Conservation (phyloP, 1,140 invertebrate genomes). For the Lithobius niger region DNA sequence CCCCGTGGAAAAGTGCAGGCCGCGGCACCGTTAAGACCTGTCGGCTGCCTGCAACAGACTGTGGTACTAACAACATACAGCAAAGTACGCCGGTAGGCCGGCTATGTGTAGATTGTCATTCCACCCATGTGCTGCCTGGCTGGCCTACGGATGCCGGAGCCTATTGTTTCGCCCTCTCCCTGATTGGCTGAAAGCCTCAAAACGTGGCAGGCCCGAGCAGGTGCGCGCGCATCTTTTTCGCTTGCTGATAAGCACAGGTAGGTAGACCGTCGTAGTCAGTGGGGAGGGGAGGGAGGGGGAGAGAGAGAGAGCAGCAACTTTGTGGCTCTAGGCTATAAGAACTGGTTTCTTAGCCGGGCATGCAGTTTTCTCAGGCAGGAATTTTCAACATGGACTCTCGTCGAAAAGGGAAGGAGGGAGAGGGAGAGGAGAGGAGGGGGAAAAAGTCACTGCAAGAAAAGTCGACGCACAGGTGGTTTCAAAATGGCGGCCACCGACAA, state of each 20-base stretch:
- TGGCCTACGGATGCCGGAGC: neutral
- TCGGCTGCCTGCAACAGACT: too few species aligned
- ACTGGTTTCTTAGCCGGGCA: neutral
- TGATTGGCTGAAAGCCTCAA: constrained; percentile 3
- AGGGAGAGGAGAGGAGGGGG: neutral
- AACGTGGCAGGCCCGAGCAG: constrained; percentile 8
- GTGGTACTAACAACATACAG: neutral
- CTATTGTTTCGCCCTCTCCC: constrained; percentile 1
- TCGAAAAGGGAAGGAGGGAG: neutral
- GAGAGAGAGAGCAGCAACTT: too few species aligned
- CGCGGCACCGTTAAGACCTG: neutral
- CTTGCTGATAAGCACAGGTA: neutral
- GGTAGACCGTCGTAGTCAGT: neutral
- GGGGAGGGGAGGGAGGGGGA: neutral
- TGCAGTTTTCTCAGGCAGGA: neutral
- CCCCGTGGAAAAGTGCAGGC: neutral
- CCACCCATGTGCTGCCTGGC: constrained; percentile 6
- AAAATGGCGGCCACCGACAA: too few species aligned
- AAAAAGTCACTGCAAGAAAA: too few species aligned
- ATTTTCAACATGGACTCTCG: neutral
- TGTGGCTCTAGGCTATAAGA: neutral
- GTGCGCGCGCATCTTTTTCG: constrained; percentile 4
- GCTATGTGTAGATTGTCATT: constrained; percentile 3
- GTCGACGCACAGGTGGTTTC: too few species aligned
- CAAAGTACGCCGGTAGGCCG: neutral